Evolutionary conservation across 37 sponge, comb jelly and placozoan species (phyloP), one percentile per base, ranked within the genome.

Genomic region (Tethya wilhelma): DNA sequence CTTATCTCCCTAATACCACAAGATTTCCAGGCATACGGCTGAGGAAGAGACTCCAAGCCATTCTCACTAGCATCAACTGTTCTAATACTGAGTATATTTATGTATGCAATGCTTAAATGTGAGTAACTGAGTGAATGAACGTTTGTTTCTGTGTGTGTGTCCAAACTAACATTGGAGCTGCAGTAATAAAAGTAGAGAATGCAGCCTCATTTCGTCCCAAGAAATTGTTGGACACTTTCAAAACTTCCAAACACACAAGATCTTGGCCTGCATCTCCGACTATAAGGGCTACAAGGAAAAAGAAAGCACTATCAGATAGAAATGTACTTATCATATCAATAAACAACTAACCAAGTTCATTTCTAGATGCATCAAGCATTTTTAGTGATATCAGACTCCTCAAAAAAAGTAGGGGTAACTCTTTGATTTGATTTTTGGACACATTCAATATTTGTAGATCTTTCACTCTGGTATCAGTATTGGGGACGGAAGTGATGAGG

Each of bases 11-110:
- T 78, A 1, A 92, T 33, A 28, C 81, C 85, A 23, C 71, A 49
- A 2, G 93, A 92, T 64, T 56, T 56, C 93, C 93, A 92, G 26
- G 67, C 62, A 60, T 36, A 80, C 4, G 93, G 93, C 64, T 85
- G 73, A 31, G 88, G 84, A n/a, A 92, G 68, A 20, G 77, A 44
- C 3, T 73, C 19, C 57, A 92, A 82, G n/a, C 63, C 85, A 76
- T 92, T 92, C 34, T 84, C 71, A 57, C 80, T 84, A 19, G 89
- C 85, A 76, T 87, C 85, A 44, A 92, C 73, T 9, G 12, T 23
- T 34, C 65, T 87, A 1, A 91, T 42, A 33, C 92, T 85, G 58
- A 65, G 36, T 29, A 30, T 36, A 29, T 49, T 19, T 19, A 19
- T 49, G 25, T 8, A 60, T 60, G n/a, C 6, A 23, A 60, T 60